Base-by-base conservation (phyloP, 1,140 invertebrate genomes). In the Caenorhabditis brenneri region DNA sequence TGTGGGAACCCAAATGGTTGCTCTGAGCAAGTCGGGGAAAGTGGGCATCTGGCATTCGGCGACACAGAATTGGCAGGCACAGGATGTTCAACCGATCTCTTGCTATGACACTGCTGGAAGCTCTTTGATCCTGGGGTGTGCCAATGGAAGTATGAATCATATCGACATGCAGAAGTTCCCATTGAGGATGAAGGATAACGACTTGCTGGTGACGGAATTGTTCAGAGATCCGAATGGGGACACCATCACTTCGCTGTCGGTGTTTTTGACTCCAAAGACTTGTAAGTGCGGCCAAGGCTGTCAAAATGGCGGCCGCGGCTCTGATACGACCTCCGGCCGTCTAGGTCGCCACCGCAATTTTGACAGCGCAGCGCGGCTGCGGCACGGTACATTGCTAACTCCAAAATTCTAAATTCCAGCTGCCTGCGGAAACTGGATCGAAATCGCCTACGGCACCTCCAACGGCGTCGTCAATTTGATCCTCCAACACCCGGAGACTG, bases 81-180 rank as follows among this genome's bases (percentile, higher is more conserved):
- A 89, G 81, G 88, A 98, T 92, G 95, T 98, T 31, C 94, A 96
- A 48, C 95, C 96, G 2, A 96, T 99, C 42, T 94, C 96, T 19
- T 97, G 96, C 2, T 96, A 97, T 91, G 96, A 98, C 91, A 97
- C 95, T 0, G 96, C 97, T 60, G 96, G 97, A 0, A 97, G 96
- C 0, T 97, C 98, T 91, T 92, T 99, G 19, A 91, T 98, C 9
- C 93, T 99, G 0, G 97, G 97, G 3, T 97, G 96, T 88, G 95
- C 95, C 87, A 97, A 97, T 91, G 97, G 97, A 6, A 96, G 95
- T 53, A 97, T 98, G 88, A 97, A 97, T 92, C 97, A 98, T 92
- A 97, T 98, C 89, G 97, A 99, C 92, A 99, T 99, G 97, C 96
- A 99, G 91, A 99, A 99, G 91, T 99, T 99, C 92, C 97, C 97